Base-by-base conservation (phyloP, 2,797 vertebrate genomes). In the Molothrus ater region DNA sequence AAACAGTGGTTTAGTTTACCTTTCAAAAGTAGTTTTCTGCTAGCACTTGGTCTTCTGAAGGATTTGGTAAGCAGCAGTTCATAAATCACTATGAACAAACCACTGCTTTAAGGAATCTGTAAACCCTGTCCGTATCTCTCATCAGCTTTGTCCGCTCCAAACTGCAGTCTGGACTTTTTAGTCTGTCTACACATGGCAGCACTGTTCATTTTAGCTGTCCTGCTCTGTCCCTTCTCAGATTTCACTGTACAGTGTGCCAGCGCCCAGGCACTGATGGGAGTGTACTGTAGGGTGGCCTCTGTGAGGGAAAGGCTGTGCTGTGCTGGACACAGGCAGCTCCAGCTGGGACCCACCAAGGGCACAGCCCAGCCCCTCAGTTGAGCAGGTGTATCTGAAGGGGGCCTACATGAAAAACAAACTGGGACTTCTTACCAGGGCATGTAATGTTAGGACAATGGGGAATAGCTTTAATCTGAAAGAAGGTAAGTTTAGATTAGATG, bases 41-140 rank as follows among this genome's bases (percentile, higher is more conserved):
- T 82, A 34, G 14, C 8, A 75, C 79, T 87, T 72, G 21, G 2
- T 47, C 29, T 57, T 72, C 29, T 69, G 72, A 79, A 72, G 13
- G 22, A 68, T 87, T 87, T 69, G 12, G 17, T 54, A 14, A 91
- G 40, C 34, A 91, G 18, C 16, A 47, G 13, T 66, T 93, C 0
- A 4, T 28, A 76, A 42, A 7, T 78, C 14, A 48, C 40, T 43
- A 3, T 32, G 64, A 59, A 32, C 54, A 69, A 64, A 60, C 6
- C 1, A 3, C 31, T 45, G 34, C 26, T 21, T 15, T 81, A 32
- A 43, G 43, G 25, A 51, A 29, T 64, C 70, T 54, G 25, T 32
- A 43, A 70, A n/a, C 21, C 0, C 0, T 59, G 17, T 16, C 34
- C 2, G 0, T 18, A 16, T 24, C 7, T 84, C 36, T 59, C 34